Base-by-base conservation (phyloP, 53 echinoderm and acorn worm genomes). In the Henricia sp. region DNA sequence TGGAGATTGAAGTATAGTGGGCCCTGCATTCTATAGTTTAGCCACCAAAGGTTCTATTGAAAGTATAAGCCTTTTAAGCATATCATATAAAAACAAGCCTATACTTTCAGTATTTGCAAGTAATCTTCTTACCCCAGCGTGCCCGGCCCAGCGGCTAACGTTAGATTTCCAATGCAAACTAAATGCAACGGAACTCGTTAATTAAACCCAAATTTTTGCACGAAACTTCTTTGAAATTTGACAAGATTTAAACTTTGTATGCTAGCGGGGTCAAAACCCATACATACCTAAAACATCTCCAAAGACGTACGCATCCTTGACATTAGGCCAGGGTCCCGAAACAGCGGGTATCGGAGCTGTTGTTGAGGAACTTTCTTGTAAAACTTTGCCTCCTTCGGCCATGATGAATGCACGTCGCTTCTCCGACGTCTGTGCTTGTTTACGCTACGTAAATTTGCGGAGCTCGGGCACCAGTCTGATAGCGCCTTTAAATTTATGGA, bases 241-340 rank as follows among this genome's bases (percentile, higher is more conserved):
- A n/a, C n/a, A n/a, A n/a, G n/a, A n/a, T n/a, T n/a, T n/a, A n/a
- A n/a, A n/a, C n/a, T n/a, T n/a, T n/a, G n/a, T n/a, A n/a, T n/a
- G n/a, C 8, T 38, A 29, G 40, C 4, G 56, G 8, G 10, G 2
- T 17, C 25, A 36, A 1, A 74, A 74, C 8, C 39, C 12, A 48
- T 6, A 66, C 51, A 13, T 75, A 89, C 89, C 89, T 54, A 89
- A 38, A 29, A 84, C 32, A 55, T 89, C 84, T 73, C 67, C 83
- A 8, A 89, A 48, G 24, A 84, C 84, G 43, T 89, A 89, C 40
- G 73, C 84, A 32, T 89, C 89, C 52, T 75, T 84, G 6, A 51
- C 73, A 55, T 83, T 89, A 0, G 89, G 89, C 89, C 89, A 89
- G 11, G 83, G 89, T 26, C 83, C 84, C 19, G 57, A 34, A 6